Conservation (phyloP, 2,888 invertebrate genomes). For the Acanthosepion pharaonis region DNA sequence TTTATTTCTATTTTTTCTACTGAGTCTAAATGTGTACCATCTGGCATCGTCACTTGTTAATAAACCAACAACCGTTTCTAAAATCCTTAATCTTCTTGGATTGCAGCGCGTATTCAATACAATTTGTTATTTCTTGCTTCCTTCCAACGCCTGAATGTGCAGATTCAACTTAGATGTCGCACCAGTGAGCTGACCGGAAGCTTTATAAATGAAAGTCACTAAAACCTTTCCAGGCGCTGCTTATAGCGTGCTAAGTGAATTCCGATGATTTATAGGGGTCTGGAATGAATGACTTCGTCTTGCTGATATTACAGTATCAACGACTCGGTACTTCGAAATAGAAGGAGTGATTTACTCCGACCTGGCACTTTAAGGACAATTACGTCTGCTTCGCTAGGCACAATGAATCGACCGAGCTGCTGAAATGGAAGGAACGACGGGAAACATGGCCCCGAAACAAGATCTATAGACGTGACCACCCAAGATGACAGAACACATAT, state of each 20-base stretch:
- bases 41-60: no score
- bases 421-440: not conserved
- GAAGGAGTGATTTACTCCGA: not conserved
- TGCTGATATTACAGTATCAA: not conserved
- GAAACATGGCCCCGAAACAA: not conserved
- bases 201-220: not conserved
- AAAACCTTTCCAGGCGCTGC: not conserved
- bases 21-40: no score
- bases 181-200: not conserved
- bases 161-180: not conserved
- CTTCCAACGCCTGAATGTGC: no score
- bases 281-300: not conserved
- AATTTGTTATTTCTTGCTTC: no score
- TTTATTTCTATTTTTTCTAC: no score
- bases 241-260: not conserved
- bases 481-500: conserved; percentile 1
- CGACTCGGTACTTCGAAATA: not conserved
- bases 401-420: not conserved
- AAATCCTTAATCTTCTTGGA: no score
- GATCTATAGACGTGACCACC: not conserved
- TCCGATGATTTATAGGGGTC: not conserved
- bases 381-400: not conserved
- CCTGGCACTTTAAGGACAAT: not conserved
- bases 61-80: no score
- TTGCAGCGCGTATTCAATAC: no score